These are phyloP conservation scores for Caiman crocodilus DNA, from an alignment of 2,797 vertebrate species.

Conservation along the genomic window DNA sequence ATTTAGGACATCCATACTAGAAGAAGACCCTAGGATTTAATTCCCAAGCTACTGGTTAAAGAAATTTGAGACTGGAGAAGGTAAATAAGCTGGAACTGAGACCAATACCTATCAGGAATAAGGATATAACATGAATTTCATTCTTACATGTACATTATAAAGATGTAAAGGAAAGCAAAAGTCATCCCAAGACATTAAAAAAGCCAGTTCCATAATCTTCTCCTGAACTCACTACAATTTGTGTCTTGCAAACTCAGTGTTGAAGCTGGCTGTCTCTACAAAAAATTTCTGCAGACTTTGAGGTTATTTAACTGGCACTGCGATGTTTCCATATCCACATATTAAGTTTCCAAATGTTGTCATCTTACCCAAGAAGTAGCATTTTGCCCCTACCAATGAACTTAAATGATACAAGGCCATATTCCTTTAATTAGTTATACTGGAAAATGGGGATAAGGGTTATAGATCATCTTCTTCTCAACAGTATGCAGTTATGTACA, in stretches of 20 bases:
- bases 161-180: background rate
- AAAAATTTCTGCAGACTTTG: background rate
- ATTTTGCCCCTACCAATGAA: background rate
- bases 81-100: background rate
- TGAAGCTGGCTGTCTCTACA: background rate
- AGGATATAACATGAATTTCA: background rate
- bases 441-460: no score
- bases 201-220: background rate
- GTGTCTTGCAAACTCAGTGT: background rate
- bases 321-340: fast-evolving
- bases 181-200: background rate
- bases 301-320: background rate
- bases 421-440: constrained; percentile 38
- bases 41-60: background rate
- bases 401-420: constrained; percentile 16
- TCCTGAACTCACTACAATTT: background rate
- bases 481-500: constrained; percentile 41
- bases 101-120: background rate
- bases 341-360: background rate
- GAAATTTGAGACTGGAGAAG: no score
- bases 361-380: background rate
- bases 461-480: constrained; percentile 33
- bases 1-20: background rate
- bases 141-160: fast-evolving
- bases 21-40: background rate